These are phyloP conservation scores for Teleopsis dalmanni DNA, from an alignment of 1,140 invertebrate species.

Conservation along the genomic window DNA sequence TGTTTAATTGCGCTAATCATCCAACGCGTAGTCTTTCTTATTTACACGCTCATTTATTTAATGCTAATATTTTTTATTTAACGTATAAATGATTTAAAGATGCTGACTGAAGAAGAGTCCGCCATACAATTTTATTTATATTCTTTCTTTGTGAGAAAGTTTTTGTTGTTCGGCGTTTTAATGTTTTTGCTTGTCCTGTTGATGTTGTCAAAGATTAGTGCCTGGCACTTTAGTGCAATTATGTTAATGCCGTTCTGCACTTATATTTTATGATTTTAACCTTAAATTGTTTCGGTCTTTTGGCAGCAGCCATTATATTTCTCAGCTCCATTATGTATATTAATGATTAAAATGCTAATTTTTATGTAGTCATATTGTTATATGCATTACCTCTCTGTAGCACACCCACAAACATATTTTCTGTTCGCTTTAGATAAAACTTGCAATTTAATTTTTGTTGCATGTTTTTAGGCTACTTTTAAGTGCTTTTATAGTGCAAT, in stretches of 20 bases:
- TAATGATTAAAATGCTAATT: constrained; percentile 3
- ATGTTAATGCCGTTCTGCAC: no score
- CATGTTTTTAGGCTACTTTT: no score
- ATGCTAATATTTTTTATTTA: no score
- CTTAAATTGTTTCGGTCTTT: constrained; percentile 1
- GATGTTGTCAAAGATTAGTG: not conserved
- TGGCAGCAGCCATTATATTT: no score
- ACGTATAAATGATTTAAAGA: not conserved
- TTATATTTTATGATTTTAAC: no score
- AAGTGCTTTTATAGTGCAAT: no score
- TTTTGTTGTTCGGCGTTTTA: not conserved
- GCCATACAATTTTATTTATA: no score
- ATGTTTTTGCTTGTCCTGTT: not conserved
- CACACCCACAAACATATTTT: not conserved
- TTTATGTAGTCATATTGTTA: not conserved
- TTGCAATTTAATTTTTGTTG: no score
- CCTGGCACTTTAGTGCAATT: not conserved
- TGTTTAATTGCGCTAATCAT: constrained; percentile 44
- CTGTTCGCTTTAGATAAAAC: no score
- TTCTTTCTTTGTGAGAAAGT: no score
- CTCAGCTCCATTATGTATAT: constrained; percentile 2
- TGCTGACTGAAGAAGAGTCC: not conserved
- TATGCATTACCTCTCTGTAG: not conserved
- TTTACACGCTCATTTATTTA: no score
- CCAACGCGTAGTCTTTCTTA: no score